phyloP scores from a whole-genome alignment of 37 sponge, comb jelly and placozoan genomes.

The Geodia barretti region DNA sequence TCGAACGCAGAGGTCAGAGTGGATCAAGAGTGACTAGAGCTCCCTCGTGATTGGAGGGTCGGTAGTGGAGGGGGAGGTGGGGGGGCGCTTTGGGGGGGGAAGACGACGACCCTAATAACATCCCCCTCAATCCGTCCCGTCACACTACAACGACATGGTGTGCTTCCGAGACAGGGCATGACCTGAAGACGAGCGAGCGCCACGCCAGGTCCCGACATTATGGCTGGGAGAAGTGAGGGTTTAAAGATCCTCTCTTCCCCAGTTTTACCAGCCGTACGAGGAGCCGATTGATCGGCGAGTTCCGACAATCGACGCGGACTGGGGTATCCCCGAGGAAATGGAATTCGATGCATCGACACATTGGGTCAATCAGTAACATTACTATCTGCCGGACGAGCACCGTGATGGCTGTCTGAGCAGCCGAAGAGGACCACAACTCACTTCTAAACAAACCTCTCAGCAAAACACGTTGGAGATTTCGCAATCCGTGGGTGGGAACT shows the following conservation, averaged over 20 bases:
- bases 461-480: no score
- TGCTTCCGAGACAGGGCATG: background rate
- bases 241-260: background rate
- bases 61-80: slow-evolving; percentile 10
- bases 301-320: background rate
- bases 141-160: slow-evolving; percentile 6
- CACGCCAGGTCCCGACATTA: background rate
- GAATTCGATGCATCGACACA: background rate
- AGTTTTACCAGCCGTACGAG: background rate
- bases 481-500: no score
- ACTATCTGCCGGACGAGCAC: background rate
- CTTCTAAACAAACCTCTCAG: no score
- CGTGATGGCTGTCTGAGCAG: background rate
- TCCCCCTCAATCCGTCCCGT: background rate
- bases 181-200: background rate
- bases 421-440: background rate
- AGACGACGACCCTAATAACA: slow-evolving; percentile 16
- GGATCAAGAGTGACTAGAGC: slow-evolving; percentile 11
- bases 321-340: background rate
- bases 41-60: background rate
- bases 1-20: background rate
- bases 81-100: background rate
- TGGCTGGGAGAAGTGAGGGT: background rate
- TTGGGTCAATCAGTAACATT: background rate
- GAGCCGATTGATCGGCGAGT: background rate